Percentiles rank a stretch among this genome's conserved stretches.
Evolutionary conservation across 2,797 vertebrate species (phyloP).

Genomic region (Amazona finschi): DNA sequence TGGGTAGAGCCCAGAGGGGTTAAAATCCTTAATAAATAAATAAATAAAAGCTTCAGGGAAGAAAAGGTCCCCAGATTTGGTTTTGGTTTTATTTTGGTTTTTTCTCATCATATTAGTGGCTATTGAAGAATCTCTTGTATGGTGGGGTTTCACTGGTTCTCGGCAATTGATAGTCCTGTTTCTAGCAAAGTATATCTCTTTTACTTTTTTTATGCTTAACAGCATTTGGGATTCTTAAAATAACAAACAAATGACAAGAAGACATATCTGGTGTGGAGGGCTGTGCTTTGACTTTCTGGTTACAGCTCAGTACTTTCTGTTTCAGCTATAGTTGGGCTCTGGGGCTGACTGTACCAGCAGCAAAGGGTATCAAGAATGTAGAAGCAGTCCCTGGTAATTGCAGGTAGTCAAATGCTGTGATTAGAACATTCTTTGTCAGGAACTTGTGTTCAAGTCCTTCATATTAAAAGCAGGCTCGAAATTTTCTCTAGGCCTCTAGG

Average conservation of each 20-base stretch:
- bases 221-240: accelerated
- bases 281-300: neutral
- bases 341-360: neutral
- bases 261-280: accelerated
- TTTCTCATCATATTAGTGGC: neutral
- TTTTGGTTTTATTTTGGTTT: neutral
- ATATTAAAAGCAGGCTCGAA: neutral
- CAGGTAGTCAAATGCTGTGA: neutral
- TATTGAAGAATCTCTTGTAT: neutral
- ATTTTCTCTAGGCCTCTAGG: neutral
- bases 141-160: neutral
- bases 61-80: accelerated
- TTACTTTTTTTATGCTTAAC: accelerated
- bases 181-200: neutral
- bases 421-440: neutral
- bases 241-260: neutral
- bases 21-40: neutral
- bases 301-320: neutral
- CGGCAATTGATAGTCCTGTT: neutral
- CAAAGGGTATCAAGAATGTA: neutral
- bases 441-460: neutral
- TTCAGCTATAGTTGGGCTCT: neutral
- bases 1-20: neutral
- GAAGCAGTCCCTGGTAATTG: neutral
- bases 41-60: no score